Conservation (phyloP, 64 coral and sea anemone genomes). For the Montipora foliosa region DNA sequence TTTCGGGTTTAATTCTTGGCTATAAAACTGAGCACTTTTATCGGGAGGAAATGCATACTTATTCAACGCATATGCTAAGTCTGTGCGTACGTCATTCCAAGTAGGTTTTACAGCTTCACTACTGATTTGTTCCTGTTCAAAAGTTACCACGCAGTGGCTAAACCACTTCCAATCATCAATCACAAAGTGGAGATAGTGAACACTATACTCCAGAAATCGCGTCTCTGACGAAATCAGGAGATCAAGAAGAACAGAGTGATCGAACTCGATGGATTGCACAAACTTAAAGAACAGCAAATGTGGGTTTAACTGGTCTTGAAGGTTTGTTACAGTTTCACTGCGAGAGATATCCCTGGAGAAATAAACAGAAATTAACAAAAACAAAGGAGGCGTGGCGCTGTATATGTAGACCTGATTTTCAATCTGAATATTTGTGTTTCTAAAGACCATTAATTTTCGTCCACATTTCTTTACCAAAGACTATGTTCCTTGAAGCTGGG, state of each 20-base stretch:
- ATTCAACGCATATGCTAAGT: too few species aligned
- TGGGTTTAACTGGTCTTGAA: conserved; percentile 58
- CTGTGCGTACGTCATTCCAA: too few species aligned
- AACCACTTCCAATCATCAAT: conserved; percentile 75
- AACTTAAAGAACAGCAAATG: conserved; percentile 77
- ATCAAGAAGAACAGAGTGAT: conserved; percentile 87
- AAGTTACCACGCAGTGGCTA: background rate
- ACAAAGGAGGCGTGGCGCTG: too few species aligned
- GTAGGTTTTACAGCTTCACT: background rate
- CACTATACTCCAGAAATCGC: conserved; percentile 75
- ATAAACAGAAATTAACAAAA: too few species aligned
- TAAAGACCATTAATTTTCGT: too few species aligned
- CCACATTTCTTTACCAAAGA: too few species aligned
- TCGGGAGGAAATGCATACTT: background rate
- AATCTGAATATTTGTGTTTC: too few species aligned
- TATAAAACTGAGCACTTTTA: background rate
- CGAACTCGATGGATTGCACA: conserved; percentile 65
- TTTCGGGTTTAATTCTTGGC: background rate
- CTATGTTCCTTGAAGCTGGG: too few species aligned
- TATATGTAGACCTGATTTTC: too few species aligned
- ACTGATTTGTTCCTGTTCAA: too few species aligned
- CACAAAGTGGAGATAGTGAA: conserved; percentile 69
- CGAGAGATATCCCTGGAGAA: background rate
- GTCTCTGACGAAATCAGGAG: conserved; percentile 94
- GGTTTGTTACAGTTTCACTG: background rate